phyloP scores from a whole-genome alignment of 30 jellyfish, hydroid and myxozoan genomes.

The Aurelia aurita complex sp. Pacific region DNA sequence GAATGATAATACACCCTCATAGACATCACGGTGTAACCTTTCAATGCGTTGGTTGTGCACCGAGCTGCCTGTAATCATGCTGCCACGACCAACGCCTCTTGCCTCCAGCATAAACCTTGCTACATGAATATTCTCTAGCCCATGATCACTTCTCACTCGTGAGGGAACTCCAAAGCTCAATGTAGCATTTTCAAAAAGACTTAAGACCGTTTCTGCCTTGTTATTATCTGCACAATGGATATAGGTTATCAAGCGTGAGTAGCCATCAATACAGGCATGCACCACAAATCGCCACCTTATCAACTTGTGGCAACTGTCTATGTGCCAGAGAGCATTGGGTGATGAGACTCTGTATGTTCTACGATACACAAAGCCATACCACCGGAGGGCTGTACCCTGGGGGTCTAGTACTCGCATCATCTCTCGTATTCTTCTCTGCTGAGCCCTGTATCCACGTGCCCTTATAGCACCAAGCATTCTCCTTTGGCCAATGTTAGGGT shows the following conservation, averaged over 20 bases:
- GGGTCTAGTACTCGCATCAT: too few relatives aligned
- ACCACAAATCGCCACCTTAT: slow-evolving; percentile 46
- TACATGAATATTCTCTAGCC: slow-evolving; percentile 44
- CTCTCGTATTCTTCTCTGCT: too few relatives aligned
- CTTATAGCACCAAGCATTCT: too few relatives aligned
- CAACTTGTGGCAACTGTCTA: slow-evolving; percentile 46
- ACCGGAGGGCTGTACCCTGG: too few relatives aligned
- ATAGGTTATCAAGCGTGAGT: slow-evolving; percentile 37
- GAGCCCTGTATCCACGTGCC: too few relatives aligned
- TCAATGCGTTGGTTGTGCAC: slow-evolving; percentile 62
- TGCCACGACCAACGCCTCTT: slow-evolving; percentile 35
- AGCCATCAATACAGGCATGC: slow-evolving; percentile 51
- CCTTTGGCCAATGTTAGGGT: too few relatives aligned
- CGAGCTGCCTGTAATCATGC: slow-evolving; percentile 63
- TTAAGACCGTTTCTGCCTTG: slow-evolving; percentile 38
- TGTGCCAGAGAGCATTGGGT: slow-evolving; percentile 72
- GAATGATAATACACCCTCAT: slow-evolving; percentile 23
- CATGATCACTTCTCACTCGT: slow-evolving; percentile 49
- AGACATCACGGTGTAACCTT: slow-evolving; percentile 46
- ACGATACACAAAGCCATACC: too few relatives aligned
- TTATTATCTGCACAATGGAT: slow-evolving; percentile 14
- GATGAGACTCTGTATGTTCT: slow-evolving; percentile 54
- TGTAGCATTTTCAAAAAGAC: slow-evolving; percentile 23
- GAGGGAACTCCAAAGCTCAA: slow-evolving; percentile 47
- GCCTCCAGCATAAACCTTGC: slow-evolving; percentile 44